phyloP scores from a whole-genome alignment of 1,140 invertebrate genomes.

The Drosophila parabipectinata region DNA sequence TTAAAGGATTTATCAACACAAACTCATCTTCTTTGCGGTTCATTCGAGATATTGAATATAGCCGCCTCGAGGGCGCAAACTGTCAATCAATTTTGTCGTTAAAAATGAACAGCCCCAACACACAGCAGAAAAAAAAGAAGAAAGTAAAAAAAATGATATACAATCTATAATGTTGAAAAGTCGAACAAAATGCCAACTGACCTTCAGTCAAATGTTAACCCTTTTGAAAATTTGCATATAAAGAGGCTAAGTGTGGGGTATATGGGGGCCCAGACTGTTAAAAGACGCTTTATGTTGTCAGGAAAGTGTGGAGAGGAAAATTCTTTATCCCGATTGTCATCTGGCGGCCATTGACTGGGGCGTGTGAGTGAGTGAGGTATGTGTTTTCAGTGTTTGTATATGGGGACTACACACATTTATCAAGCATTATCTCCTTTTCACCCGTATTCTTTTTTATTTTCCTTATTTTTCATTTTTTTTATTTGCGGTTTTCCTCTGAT shows the following conservation, averaged over 20 bases:
- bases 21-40: slow-evolving; percentile 61
- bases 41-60: slow-evolving; percentile 67
- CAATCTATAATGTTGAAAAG: slow-evolving; percentile 63
- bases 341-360: slow-evolving; percentile 41
- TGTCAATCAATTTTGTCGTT: slow-evolving; percentile 81
- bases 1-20: slow-evolving; percentile 67
- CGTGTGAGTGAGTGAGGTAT: slow-evolving; percentile 13
- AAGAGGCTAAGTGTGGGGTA: slow-evolving; percentile 40
- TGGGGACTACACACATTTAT: slow-evolving; percentile 69
- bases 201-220: slow-evolving; percentile 78
- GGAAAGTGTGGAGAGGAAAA: slow-evolving; percentile 45
- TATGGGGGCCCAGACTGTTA: slow-evolving; percentile 45
- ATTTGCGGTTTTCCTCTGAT: slow-evolving; percentile 47
- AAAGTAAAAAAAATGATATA: slow-evolving; percentile 62
- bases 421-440: slow-evolving; percentile 70
- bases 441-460: slow-evolving; percentile 40
- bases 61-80: slow-evolving; percentile 72
- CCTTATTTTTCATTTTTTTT: slow-evolving; percentile 36
- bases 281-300: slow-evolving; percentile 75
- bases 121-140: neutral
- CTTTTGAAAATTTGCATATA: slow-evolving; percentile 78
- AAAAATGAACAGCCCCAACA: slow-evolving; percentile 50
- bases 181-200: slow-evolving; percentile 73
- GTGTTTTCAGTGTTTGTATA: slow-evolving; percentile 23
- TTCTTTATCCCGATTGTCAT: slow-evolving; percentile 53